Evolutionary conservation across 2,888 invertebrate genomes (phyloP).

Genomic region (Thysanoteuthis rhombus): DNA sequence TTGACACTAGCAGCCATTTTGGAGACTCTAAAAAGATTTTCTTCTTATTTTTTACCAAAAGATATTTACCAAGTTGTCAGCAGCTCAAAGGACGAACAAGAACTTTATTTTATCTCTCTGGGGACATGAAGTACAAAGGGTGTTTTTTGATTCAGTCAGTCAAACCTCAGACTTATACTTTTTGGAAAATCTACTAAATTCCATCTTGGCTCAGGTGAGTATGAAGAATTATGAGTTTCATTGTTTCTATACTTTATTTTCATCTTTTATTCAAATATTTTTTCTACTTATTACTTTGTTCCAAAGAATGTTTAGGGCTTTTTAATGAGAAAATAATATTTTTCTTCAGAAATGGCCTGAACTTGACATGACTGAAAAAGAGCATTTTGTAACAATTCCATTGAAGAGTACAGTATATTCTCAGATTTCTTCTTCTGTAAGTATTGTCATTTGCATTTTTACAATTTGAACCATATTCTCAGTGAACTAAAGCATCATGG

Average conservation of each 20-base stretch:
- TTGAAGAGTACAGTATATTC: not conserved
- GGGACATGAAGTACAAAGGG: conserved; percentile 64
- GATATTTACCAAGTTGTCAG: not conserved
- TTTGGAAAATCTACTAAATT: not conserved
- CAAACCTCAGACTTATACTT: conserved; percentile 58
- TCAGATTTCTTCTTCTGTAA: not conserved
- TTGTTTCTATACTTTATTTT: not conserved
- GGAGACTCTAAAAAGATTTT: not conserved
- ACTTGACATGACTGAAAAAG: not conserved
- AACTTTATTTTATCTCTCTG: conserved; percentile 64
- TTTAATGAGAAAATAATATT: too few species aligned
- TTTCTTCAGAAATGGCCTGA: not conserved
- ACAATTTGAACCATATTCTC: not conserved
- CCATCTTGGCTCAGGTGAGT: not conserved
- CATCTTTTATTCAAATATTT: too few species aligned
- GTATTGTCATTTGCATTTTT: not conserved
- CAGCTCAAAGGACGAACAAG: conserved; percentile 49
- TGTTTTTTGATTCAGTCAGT: conserved; percentile 62
- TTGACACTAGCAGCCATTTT: too few species aligned
- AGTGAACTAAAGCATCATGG: not conserved
- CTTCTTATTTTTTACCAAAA: not conserved
- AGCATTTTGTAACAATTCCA: conserved; percentile 16
- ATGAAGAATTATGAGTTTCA: not conserved
- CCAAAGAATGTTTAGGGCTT: too few species aligned
- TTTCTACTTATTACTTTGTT: too few species aligned